phyloP scores from a whole-genome alignment of 2,113 vertebrate genomes.

The Ochotona princeps region DNA sequence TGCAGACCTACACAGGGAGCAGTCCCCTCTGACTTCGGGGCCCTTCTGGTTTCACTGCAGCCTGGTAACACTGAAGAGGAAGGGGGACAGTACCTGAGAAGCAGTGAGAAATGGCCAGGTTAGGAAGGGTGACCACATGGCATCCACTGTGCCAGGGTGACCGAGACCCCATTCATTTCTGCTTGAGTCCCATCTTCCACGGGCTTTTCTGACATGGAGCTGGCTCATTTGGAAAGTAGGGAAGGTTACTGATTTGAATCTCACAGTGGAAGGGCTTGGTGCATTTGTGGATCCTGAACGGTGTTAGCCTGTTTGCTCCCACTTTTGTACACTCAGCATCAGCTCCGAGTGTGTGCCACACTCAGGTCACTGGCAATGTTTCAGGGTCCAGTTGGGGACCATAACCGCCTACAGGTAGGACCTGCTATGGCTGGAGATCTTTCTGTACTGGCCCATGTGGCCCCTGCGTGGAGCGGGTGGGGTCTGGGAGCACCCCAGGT shows the following conservation, averaged over 20 bases:
- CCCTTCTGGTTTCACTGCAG: background rate
- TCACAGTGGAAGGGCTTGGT: background rate
- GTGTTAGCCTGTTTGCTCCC: background rate
- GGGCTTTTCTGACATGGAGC: background rate
- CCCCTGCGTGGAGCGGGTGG: background rate
- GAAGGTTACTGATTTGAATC: background rate
- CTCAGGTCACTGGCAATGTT: too few species aligned
- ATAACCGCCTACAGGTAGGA: background rate
- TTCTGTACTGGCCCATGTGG: fast-evolving
- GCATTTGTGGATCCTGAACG: background rate
- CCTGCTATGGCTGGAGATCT: background rate
- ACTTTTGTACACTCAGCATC: background rate
- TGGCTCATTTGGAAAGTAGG: conserved; percentile 22
- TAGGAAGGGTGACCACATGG: background rate
- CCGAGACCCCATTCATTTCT: background rate
- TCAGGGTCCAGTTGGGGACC: background rate
- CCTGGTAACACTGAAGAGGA: background rate
- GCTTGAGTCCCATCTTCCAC: background rate
- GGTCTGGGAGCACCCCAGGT: background rate
- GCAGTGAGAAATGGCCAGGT: background rate
- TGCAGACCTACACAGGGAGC: background rate
- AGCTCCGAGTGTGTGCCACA: too few species aligned
- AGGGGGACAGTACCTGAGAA: background rate
- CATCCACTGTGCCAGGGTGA: background rate
- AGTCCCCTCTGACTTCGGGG: background rate